Conservation (phyloP, 2,113 vertebrate genomes). For the Procavia capensis region DNA sequence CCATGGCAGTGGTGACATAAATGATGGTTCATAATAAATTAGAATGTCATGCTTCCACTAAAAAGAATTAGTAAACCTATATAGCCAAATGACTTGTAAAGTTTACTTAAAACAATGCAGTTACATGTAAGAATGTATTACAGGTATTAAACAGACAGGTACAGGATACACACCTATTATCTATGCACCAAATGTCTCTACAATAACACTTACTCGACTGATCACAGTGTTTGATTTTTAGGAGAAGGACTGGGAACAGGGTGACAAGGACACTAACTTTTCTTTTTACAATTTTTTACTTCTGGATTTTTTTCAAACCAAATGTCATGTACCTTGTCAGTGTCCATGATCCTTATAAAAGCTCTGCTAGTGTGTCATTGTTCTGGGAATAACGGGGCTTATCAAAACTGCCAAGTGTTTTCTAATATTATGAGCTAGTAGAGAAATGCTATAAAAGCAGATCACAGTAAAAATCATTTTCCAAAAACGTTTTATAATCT, state of each 20-base stretch:
- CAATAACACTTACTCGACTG: background rate
- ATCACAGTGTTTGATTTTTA: background rate
- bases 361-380: background rate
- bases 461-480: background rate
- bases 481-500: background rate
- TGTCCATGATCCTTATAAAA: background rate
- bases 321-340: background rate
- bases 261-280: background rate
- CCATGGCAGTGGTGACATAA: background rate
- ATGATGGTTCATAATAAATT: background rate
- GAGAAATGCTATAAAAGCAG: background rate
- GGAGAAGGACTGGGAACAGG: background rate
- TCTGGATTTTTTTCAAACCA: background rate
- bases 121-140: background rate
- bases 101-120: background rate
- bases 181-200: background rate
- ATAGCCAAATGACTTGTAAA: background rate
- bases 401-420: background rate
- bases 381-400: background rate
- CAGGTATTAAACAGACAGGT: background rate
- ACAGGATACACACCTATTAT: fast-evolving
- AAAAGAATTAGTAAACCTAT: background rate
- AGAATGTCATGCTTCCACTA: background rate
- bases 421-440: background rate
- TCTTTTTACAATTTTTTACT: background rate